phyloP scores from a whole-genome alignment of 2,797 vertebrate species.

The Poecilia picta region DNA sequence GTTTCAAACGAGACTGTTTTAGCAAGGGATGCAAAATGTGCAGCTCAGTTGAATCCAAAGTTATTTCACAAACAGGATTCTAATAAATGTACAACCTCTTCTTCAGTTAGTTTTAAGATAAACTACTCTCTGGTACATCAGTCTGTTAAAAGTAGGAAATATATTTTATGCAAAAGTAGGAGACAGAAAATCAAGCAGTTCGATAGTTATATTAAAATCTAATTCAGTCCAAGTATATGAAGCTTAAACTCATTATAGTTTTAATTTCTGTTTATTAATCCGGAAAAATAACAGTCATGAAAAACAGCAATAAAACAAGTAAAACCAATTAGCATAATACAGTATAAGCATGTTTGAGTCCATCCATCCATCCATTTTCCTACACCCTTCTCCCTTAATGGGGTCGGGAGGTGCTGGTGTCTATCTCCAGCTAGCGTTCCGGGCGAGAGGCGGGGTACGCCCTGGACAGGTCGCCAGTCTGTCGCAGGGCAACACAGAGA shows the following conservation, averaged over 20 bases:
- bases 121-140: background rate
- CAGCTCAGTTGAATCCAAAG: background rate
- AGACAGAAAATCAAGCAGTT: background rate
- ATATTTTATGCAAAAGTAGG: background rate
- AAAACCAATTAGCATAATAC: background rate
- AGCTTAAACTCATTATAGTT: background rate
- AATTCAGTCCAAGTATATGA: background rate
- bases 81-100: background rate
- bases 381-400: no score
- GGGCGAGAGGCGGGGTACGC: no score
- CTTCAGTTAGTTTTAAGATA: background rate
- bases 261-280: background rate
- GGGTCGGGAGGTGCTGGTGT: no score
- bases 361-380: no score
- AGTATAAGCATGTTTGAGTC: background rate
- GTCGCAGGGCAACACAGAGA: no score
- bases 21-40: background rate
- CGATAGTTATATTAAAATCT: background rate
- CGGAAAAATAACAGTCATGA: background rate
- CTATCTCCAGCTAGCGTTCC: no score
- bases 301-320: background rate
- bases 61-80: background rate
- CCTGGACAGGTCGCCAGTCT: no score
- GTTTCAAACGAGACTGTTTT: background rate
- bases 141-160: background rate